Evolutionary conservation across 1,140 invertebrate species (phyloP).

Genomic region (Drosophila willistoni): DNA sequence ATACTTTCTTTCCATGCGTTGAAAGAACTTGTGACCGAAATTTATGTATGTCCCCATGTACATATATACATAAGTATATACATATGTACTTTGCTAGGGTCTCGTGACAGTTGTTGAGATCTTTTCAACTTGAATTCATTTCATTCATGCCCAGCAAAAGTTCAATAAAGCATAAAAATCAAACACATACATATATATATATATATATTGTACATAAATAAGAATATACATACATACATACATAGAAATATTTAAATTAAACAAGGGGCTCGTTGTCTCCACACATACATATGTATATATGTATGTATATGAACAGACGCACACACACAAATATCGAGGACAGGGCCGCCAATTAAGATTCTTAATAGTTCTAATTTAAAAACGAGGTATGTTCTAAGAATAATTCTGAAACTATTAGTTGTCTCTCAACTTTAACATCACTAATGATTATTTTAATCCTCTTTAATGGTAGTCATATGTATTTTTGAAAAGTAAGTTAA

Average conservation of each 20-base stretch:
- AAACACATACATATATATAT: conserved; percentile 61
- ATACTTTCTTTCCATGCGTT: not conserved
- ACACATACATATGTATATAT: not conserved
- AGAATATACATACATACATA: not conserved
- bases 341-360: conserved; percentile 69
- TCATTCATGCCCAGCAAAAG: conserved; percentile 56
- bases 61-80: no score
- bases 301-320: conserved; percentile 5
- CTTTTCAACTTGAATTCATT: conserved; percentile 58
- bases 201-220: not conserved
- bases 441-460: no score
- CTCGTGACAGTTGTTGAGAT: conserved; percentile 62
- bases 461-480: no score
- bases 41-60: not conserved
- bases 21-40: conserved; percentile 7
- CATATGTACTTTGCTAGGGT: conserved; percentile 12
- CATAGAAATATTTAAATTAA: conserved; percentile 35
- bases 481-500: no score
- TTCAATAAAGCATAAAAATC: conserved; percentile 74
- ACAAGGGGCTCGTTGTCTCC: conserved; percentile 67
- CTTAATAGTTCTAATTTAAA: conserved; percentile 65
- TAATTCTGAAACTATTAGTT: not conserved
- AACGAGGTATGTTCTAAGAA: not conserved
- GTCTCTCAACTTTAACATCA: no score
- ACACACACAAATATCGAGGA: conserved; percentile 43